phyloP scores from a whole-genome alignment of 2,888 invertebrate species.

The Hedya salicella region DNA sequence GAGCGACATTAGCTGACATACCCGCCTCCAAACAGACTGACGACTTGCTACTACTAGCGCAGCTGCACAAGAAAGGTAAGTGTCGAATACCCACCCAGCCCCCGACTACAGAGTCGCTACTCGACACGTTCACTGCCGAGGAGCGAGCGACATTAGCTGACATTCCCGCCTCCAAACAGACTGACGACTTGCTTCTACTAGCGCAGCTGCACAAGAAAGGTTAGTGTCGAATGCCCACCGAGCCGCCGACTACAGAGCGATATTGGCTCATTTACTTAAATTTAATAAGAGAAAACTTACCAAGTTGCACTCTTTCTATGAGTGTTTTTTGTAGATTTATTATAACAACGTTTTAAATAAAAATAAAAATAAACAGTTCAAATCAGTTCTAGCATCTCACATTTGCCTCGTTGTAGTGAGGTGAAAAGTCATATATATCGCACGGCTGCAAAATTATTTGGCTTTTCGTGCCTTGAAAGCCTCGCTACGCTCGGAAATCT shows the following conservation, averaged over 20 bases:
- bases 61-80: constrained; percentile 84
- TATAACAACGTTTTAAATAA: no score
- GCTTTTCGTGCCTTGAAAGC: no score
- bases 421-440: no score
- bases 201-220: constrained; percentile 86
- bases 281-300: no score
- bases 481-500: no score
- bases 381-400: no score
- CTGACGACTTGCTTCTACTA: constrained; percentile 90
- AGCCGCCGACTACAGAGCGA: not conserved
- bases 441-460: no score
- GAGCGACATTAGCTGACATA: constrained; percentile 87
- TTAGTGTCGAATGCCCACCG: constrained; percentile 45
- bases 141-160: constrained; percentile 88
- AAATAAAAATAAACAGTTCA: no score
- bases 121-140: constrained; percentile 87
- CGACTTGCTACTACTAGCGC: constrained; percentile 90
- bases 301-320: no score
- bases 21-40: constrained; percentile 91
- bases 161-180: constrained; percentile 90
- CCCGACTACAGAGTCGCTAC: constrained; percentile 64
- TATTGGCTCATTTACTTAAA: no score
- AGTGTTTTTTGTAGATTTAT: no score
- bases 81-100: constrained; percentile 60
- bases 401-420: no score